Percentiles rank a stretch among this genome's conserved stretches.
These are phyloP conservation scores for Myotis daubentonii DNA, from an alignment of 2,797 vertebrate species.

Conservation along the genomic window DNA sequence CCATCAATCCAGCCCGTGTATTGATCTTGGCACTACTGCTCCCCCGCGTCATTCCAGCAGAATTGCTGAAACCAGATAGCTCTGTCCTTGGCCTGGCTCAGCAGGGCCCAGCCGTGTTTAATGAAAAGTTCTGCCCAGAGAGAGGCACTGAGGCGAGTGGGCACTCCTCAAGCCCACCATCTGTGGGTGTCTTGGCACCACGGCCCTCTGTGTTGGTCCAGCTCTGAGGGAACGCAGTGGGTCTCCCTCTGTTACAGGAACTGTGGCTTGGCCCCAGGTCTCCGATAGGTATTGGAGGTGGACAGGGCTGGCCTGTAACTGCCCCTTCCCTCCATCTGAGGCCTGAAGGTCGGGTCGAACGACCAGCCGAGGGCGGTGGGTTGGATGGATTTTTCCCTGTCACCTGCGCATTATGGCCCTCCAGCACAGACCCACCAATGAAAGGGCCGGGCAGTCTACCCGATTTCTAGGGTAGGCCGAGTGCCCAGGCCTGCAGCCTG, in stretches of 20 bases:
- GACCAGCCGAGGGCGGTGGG: background rate
- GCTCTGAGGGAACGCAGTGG: background rate
- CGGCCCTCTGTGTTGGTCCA: background rate
- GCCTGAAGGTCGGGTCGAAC: background rate
- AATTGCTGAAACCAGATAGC: conserved; percentile 50
- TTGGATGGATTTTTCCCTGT: background rate
- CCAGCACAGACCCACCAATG: background rate
- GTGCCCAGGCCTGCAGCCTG: background rate
- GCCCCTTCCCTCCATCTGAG: background rate
- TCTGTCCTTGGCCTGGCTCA: conserved; percentile 51
- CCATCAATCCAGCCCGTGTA: background rate
- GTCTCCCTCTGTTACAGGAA: background rate
- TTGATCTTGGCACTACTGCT: conserved; percentile 61
- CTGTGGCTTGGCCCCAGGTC: background rate
- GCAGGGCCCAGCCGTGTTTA: background rate
- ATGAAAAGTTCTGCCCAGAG: background rate
- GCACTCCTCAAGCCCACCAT: background rate
- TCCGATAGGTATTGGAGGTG: background rate
- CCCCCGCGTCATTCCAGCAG: background rate
- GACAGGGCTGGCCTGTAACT: background rate
- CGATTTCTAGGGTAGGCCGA: background rate
- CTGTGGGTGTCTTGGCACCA: background rate
- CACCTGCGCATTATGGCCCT: background rate
- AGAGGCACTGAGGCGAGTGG: background rate
- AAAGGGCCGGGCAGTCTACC: background rate